Base-by-base conservation (phyloP, 2,888 invertebrate species). In the Parnassius mnemosyne region DNA sequence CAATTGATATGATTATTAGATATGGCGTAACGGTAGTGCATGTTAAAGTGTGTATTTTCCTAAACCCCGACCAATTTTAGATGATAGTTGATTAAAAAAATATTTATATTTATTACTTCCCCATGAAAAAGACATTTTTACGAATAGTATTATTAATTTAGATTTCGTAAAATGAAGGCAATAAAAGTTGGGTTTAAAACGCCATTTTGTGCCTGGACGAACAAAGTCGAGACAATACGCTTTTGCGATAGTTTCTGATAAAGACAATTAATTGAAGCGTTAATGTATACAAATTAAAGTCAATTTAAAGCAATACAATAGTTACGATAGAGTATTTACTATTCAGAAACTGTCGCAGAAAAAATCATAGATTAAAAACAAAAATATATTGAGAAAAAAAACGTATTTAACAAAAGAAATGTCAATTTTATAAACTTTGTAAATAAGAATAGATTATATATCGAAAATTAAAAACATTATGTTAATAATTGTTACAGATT, bases 141-240 rank as follows among this genome's bases (percentile, higher is more conserved):
- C 91, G 88, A 86, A 90, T 89, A 90, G 91, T 91, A 91, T 91
- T 91, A 90, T 87, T 91, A 90, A 87, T 88, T 83, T 89, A 89
- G 89, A 87, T 78, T 84, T 89, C 85, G 84, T 85, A 85, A 85
- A 85, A 84, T 79, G 68, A 85, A 80, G 89, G 88, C 89, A 84
- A 84, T 86, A 82, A 84, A 77, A 80, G 78, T 86, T 87, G 89
- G 87, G 86, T 89, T 90, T 79, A 81, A 77, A 88, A 88, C 85
- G 74, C 90, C 91, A 88, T 80, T 79, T 84, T 85, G 91, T 91
- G 91, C 91, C 91, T 91, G 63, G 72, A 69, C 66, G 68, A 77
- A 64, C 69, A 75, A 77, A 78, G 75, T 77, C 78, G 78, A 81
- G 90, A 91, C 89, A 90, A 90, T 90, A 89, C 80, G 68, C 69